Conservation (phyloP, 1,140 invertebrate species). For the Contarinia nasturtii region DNA sequence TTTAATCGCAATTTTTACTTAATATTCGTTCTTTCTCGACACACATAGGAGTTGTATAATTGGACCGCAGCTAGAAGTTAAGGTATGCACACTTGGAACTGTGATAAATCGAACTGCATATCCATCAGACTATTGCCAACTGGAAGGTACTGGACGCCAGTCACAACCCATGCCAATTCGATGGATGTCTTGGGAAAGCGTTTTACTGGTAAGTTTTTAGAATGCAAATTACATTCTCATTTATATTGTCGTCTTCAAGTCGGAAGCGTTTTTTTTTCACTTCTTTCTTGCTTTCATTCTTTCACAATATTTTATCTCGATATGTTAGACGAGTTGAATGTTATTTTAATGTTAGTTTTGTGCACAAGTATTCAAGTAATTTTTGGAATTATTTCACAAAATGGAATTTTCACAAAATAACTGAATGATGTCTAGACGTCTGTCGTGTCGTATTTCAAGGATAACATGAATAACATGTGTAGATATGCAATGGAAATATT, state of each 20-base stretch:
- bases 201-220: constrained; percentile 44
- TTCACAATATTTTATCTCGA: background rate
- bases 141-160: constrained; percentile 32
- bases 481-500: no score
- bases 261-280: background rate
- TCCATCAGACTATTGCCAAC: constrained; percentile 46
- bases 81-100: constrained; percentile 65
- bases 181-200: constrained; percentile 72
- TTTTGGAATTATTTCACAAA: background rate
- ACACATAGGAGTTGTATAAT: constrained; percentile 65
- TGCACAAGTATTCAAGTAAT: background rate
- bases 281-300: background rate
- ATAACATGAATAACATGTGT: no score
- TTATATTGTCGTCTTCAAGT: no score
- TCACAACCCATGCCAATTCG: constrained; percentile 45
- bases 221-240: background rate
- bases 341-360: background rate
- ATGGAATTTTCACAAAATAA: no score
- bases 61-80: constrained; percentile 53
- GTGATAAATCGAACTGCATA: constrained; percentile 41
- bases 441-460: no score
- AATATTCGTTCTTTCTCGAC: constrained; percentile 5
- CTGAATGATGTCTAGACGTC: no score
- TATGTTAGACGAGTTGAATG: no score
- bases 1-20: background rate